Percentiles rank a stretch among this genome's conserved stretches.
phyloP scores from a whole-genome alignment of 2,797 vertebrate genomes.

The Schizopygopsis malacanthus region DNA sequence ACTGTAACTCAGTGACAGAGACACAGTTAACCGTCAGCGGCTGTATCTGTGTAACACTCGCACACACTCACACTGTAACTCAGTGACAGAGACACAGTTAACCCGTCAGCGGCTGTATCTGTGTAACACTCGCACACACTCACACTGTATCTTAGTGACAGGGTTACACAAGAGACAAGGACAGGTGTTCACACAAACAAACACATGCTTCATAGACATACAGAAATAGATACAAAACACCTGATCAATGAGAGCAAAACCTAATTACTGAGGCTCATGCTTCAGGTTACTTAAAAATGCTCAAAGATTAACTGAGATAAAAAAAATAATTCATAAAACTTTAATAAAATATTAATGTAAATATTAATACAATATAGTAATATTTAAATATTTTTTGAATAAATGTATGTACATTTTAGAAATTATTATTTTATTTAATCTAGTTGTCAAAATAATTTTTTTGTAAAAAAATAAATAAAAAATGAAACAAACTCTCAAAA shows the following conservation, averaged over 20 bases:
- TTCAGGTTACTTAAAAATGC: neutral
- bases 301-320: neutral
- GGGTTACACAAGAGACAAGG: neutral
- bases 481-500: too few relatives aligned
- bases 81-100: too few relatives aligned
- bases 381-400: neutral
- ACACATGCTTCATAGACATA: neutral
- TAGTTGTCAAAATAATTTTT: neutral
- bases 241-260: neutral
- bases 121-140: too few relatives aligned
- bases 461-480: too few relatives aligned
- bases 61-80: too few relatives aligned
- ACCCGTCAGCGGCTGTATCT: too few relatives aligned
- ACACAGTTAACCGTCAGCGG: too few relatives aligned
- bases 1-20: too few relatives aligned
- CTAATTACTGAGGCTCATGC: neutral
- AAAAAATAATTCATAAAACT: neutral
- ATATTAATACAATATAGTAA: neutral
- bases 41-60: too few relatives aligned
- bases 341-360: neutral
- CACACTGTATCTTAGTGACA: neutral
- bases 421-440: neutral
- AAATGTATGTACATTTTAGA: neutral
- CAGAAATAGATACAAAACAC: neutral
- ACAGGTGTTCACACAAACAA: conserved; percentile 16